Percentiles rank a stretch among this genome's conserved stretches.
These are phyloP conservation scores for Aurelia sp. DNA, from an alignment of 30 jellyfish, hydroid and myxozoan species.

Conservation along the genomic window DNA sequence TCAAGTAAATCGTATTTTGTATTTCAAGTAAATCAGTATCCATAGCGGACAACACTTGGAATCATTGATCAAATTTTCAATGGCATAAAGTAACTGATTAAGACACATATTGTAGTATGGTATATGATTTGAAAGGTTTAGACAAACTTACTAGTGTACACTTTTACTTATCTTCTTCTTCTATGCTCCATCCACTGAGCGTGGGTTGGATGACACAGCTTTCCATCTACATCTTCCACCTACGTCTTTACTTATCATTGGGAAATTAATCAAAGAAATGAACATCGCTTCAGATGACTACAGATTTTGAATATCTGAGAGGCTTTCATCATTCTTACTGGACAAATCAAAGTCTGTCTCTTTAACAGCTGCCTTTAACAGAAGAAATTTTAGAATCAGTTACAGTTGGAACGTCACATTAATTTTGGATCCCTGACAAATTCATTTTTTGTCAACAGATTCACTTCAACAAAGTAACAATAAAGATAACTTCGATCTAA, in stretches of 20 bases:
- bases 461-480: background rate
- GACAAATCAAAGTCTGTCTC: conserved; percentile 5
- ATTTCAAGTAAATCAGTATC: too few species aligned
- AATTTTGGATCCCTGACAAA: background rate
- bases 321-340: conserved; percentile 14
- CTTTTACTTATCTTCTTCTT: too few species aligned
- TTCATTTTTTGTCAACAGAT: background rate
- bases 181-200: too few species aligned
- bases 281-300: conserved; percentile 8
- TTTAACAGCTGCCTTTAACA: conserved; percentile 11
- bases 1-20: too few species aligned
- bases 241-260: too few species aligned
- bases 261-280: conserved; percentile 6
- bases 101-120: background rate
- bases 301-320: conserved; percentile 12
- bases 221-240: too few species aligned
- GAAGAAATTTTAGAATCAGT: background rate
- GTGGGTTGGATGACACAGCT: too few species aligned
- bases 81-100: background rate
- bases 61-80: background rate
- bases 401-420: conserved; percentile 1
- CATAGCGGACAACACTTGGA: background rate
- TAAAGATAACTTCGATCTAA: background rate
- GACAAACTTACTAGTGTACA: background rate
- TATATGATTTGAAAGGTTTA: background rate